Conservation (phyloP, 2,888 invertebrate genomes). For the Caenorhabditis drosophilae region DNA sequence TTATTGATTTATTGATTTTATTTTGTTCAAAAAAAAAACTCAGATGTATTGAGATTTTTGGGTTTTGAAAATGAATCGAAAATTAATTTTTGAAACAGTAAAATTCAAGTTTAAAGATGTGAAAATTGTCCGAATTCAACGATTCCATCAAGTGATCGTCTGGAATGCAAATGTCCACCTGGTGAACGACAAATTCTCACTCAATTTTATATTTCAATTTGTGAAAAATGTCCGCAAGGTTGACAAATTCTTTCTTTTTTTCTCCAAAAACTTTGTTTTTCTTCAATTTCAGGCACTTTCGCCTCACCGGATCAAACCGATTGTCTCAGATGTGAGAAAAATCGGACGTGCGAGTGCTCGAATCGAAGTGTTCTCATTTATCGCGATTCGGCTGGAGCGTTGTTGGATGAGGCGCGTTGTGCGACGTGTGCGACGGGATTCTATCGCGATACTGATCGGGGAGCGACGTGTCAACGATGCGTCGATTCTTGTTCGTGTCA, state of each 20-base stretch:
- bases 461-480: conserved; percentile 11
- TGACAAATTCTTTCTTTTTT: too few species aligned
- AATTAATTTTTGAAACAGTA: too few species aligned
- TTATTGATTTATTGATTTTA: neutral
- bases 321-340: conserved; percentile 18
- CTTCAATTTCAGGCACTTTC: conserved; percentile 11
- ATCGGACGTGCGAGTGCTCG: conserved; percentile 23
- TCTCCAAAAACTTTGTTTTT: too few species aligned
- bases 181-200: conserved; percentile 4
- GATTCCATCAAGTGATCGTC: conserved; percentile 9
- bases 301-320: conserved; percentile 12
- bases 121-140: conserved; percentile 32
- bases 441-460: neutral
- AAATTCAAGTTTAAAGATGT: conserved; percentile 16
- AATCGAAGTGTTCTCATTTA: conserved; percentile 6
- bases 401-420: conserved; percentile 17
- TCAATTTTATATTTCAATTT: conserved; percentile 12
- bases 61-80: neutral
- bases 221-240: conserved; percentile 16
- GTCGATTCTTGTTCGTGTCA: conserved; percentile 1
- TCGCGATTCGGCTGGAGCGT: conserved; percentile 10
- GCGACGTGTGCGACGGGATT: conserved; percentile 13
- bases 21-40: neutral
- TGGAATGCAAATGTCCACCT: conserved; percentile 11
- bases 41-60: neutral